These are phyloP conservation scores for Eurois occulta DNA, from an alignment of 2,888 invertebrate genomes.

Conservation along the genomic window DNA sequence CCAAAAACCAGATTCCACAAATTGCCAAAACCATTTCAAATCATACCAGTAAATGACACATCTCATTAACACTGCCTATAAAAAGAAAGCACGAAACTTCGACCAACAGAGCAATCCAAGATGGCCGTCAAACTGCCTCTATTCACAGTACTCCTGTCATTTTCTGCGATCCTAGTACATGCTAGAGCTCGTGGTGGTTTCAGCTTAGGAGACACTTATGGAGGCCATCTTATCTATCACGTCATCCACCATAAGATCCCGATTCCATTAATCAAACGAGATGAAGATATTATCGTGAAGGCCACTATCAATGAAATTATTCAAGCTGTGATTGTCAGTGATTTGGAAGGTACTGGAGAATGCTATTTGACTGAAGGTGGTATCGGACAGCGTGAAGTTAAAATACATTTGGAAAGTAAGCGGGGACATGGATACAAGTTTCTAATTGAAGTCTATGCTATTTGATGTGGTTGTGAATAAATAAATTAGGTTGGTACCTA, in stretches of 20 bases:
- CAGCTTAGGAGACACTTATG: slow-evolving; percentile 31
- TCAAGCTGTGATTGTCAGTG: slow-evolving; percentile 63
- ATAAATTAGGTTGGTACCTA: neutral
- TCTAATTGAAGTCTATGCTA: slow-evolving; percentile 68
- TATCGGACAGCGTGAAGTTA: slow-evolving; percentile 63
- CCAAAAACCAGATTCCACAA: neutral
- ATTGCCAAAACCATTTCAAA: slow-evolving; percentile 9
- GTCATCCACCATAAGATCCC: slow-evolving; percentile 60
- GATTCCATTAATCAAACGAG: slow-evolving; percentile 60
- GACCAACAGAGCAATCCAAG: slow-evolving; percentile 24
- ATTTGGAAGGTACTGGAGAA: slow-evolving; percentile 65
- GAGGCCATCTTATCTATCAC: slow-evolving; percentile 62
- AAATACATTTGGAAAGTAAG: slow-evolving; percentile 65
- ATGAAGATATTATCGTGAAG: slow-evolving; percentile 57
- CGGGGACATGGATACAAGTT: slow-evolving; percentile 70
- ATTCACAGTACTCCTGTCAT: slow-evolving; percentile 20
- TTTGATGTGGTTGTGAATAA: slow-evolving; percentile 13
- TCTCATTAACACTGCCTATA: slow-evolving; percentile 39
- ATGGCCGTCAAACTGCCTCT: slow-evolving; percentile 45
- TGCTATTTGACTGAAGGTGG: slow-evolving; percentile 68
- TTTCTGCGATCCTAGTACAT: slow-evolving; percentile 21
- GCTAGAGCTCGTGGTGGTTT: slow-evolving; percentile 22
- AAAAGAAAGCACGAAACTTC: neutral
- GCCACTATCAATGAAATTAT: slow-evolving; percentile 58
- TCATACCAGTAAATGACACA: neutral